Conservation (phyloP, 2,113 vertebrate genomes). For the Chaetura pelagica region DNA sequence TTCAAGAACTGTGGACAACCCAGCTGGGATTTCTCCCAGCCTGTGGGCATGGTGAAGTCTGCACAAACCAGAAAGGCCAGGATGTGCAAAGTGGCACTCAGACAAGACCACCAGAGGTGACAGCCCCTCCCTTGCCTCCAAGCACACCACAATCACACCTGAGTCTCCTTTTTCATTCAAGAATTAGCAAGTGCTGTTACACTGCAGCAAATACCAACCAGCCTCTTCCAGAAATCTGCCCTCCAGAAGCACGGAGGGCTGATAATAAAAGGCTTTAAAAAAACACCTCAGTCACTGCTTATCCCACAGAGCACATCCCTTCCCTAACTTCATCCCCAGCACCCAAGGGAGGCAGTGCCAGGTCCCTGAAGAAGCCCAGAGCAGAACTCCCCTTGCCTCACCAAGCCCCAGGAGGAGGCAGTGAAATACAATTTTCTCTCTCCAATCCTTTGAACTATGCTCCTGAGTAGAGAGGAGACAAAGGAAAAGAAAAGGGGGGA, state of each 20-base stretch:
- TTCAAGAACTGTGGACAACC: fast-evolving
- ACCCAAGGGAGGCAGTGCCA: neutral
- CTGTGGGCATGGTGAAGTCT: neutral
- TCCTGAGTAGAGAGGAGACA: neutral
- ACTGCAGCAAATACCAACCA: neutral
- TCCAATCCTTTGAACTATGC: neutral
- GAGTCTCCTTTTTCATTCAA: neutral
- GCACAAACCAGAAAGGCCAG: neutral
- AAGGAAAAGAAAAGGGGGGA: neutral
- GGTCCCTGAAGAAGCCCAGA: neutral
- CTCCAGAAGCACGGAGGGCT: neutral
- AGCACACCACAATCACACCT: fast-evolving
- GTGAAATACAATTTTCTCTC: neutral
- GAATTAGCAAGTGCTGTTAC: neutral
- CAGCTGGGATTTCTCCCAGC: neutral
- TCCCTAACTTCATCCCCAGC: neutral
- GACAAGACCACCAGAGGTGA: no score
- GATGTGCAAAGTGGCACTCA: neutral
- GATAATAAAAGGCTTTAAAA: neutral
- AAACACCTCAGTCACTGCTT: neutral
- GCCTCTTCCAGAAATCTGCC: neutral
- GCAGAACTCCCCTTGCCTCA: fast-evolving
- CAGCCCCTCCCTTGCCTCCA: neutral
- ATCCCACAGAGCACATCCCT: neutral
- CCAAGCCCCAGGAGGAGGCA: neutral